Base-by-base conservation (phyloP, 2,888 invertebrate genomes). In the Acleris cristana region DNA sequence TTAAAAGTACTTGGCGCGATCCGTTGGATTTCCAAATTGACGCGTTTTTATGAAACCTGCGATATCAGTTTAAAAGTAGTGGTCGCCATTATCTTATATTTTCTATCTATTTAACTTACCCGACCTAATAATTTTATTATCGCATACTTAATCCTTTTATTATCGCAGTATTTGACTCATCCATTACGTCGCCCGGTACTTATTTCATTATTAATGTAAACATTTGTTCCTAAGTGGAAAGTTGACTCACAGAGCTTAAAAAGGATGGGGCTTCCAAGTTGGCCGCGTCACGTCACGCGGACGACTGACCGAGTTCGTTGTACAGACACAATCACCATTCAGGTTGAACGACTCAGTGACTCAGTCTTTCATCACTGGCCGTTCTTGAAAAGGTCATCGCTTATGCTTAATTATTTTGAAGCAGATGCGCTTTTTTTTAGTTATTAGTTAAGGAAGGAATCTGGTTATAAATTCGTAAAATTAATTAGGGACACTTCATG, bases 311-410 rank as follows among this genome's bases (percentile, higher is more conserved):
- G 87, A 85, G 83, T 88, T 80, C 75, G 78, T 76, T 77, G 73
- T 60, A 71, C 76, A 82, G 77, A 80, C 80, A 83, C 71, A 73
- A 77, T 81, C 79, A 71, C 70, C 60, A 64, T 70, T 19, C 59
- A 62, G 72, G 89, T 89, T 89, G 88, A 89, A 89, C 86, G 90
- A 89, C 90, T 88, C 71, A 71, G 70, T 89, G 89, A 89, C 73
- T 88, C 89, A 89, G 66, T 81, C 81, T 84, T 85, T 84, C 82
- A 80, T 82, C 83, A 85, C 82, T 78, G 78, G 77, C 78, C 82
- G 83, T 85, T 85, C 87, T 87, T 88, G 82, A 74, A 86, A 88
- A 89, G 90, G 88, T 87, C 87, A 81, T 76, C 77, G 75, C 69
- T 76, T 77, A 75, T 75, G 74, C 78, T 79, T 80, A 80, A 79